Evolutionary conservation across 2,888 invertebrate species (phyloP).

Genomic region (Ditula angustiorana): DNA sequence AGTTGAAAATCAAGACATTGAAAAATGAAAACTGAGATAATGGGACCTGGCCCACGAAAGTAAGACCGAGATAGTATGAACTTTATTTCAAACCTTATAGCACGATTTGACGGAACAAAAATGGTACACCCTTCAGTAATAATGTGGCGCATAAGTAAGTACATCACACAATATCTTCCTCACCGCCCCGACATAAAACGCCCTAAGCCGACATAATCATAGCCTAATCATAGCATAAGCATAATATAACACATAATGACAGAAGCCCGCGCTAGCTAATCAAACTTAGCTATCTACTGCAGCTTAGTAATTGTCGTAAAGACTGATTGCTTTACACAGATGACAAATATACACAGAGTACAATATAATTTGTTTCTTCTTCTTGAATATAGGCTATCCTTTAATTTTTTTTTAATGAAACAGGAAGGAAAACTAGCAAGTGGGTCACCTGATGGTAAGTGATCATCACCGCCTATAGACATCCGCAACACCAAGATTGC

Average conservation of each 20-base stretch:
- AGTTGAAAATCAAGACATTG: too few species aligned
- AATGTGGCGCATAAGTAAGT: neutral
- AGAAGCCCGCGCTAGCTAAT: slow-evolving; percentile 18
- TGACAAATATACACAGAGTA: neutral
- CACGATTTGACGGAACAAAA: neutral
- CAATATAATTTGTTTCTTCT: too few species aligned
- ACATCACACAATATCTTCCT: neutral
- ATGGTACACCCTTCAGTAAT: neutral
- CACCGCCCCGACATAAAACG: neutral
- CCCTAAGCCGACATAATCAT: slow-evolving; percentile 5
- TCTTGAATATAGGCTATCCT: too few species aligned
- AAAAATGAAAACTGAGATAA: too few species aligned
- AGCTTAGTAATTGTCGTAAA: slow-evolving; percentile 39
- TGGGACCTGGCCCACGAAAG: too few species aligned
- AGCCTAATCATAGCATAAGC: slow-evolving; percentile 2
- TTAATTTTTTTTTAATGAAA: too few species aligned
- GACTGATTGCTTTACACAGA: slow-evolving; percentile 38
- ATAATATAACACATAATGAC: slow-evolving; percentile 10
- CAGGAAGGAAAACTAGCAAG: too few species aligned
- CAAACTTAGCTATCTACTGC: slow-evolving; percentile 27
- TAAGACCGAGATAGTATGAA: too few species aligned
- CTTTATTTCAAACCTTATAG: too few species aligned
- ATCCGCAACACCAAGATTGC: too few species aligned
- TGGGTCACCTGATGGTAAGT: too few species aligned
- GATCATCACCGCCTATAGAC: too few species aligned